Conservation (phyloP, 2,797 vertebrate genomes). For the Liparis tanakae region DNA sequence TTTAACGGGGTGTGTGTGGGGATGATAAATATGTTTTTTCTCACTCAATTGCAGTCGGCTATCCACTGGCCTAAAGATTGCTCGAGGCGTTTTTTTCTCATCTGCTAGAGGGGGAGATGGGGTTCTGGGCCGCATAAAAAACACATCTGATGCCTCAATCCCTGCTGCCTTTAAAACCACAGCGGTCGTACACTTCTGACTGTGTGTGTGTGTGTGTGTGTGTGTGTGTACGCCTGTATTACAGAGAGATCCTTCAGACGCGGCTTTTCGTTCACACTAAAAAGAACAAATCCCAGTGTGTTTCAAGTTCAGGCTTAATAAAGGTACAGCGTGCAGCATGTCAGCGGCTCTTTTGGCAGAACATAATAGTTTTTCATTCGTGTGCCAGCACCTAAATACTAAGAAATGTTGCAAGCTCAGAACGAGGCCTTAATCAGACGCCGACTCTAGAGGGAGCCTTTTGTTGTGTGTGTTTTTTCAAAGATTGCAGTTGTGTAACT, state of each 20-base stretch:
- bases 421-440: background rate
- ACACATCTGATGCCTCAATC: background rate
- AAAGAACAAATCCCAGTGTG: background rate
- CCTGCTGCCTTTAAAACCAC: conserved; percentile 24
- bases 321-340: background rate
- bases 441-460: background rate
- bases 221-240: background rate
- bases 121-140: background rate
- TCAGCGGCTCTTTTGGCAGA: background rate
- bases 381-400: background rate
- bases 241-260: conserved; percentile 16
- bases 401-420: background rate
- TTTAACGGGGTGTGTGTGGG: too few species aligned
- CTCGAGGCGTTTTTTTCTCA: conserved; percentile 47
- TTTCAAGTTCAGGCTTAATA: background rate
- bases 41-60: conserved; percentile 48
- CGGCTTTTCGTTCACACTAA: background rate
- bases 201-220: background rate
- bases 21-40: conserved; percentile 32
- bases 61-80: conserved; percentile 40
- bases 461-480: background rate
- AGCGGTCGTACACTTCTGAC: background rate
- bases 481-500: background rate
- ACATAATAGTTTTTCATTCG: background rate
- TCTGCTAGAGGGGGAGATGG: conserved; percentile 14